Base-by-base conservation (phyloP, 2,797 vertebrate genomes). In the Taeniopygia guttata region DNA sequence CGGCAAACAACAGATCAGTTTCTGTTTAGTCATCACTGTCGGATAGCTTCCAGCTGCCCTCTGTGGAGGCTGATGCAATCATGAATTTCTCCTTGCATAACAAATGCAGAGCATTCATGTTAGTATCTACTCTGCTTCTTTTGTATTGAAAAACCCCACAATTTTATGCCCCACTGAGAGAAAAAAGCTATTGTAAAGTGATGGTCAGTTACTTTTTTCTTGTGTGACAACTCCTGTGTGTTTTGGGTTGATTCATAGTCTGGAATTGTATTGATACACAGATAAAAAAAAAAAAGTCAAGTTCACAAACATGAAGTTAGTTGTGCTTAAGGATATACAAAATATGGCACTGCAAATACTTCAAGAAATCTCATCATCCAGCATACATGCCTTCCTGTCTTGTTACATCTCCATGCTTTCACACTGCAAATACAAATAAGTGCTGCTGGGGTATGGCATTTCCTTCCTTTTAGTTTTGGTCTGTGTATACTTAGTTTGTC, bases 11-110 rank as follows among this genome's bases (percentile, higher is more conserved):
- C 84, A 81, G 76, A 88, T 92, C 69, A 42, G 67, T 85, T 93
- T 92, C 84, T 95, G 85, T 88, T 86, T 84, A 94, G 94, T 95
- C 87, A 94, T 92, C 38, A 30, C 48, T 60, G 66, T 88, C 1
- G 40, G 81, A 87, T 11, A 58, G 59, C 83, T 94, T 96, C 94
- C 91, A 95, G 0, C 46, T 78, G 52, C 40, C 8, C 27, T 88
- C 52, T 74, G n/a, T 85, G 63, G 66, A 87, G 82, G 58, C 84
- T 96, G 92, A 92, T 93, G 85, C 74, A 93, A 93, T 91, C 59
- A 49, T 21, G 34, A 52, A 63, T 81, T 69, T 69, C 49, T 93
- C 74, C 69, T 78, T 67, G 62, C 46, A 32, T 51, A 89, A 72
- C 59, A 91, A 88, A 87, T 38, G 49, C 70, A 82, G 63, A 82